These are phyloP conservation scores for Eudyptes chrysolophus DNA, from an alignment of 2,113 vertebrate species.

Conservation along the genomic window DNA sequence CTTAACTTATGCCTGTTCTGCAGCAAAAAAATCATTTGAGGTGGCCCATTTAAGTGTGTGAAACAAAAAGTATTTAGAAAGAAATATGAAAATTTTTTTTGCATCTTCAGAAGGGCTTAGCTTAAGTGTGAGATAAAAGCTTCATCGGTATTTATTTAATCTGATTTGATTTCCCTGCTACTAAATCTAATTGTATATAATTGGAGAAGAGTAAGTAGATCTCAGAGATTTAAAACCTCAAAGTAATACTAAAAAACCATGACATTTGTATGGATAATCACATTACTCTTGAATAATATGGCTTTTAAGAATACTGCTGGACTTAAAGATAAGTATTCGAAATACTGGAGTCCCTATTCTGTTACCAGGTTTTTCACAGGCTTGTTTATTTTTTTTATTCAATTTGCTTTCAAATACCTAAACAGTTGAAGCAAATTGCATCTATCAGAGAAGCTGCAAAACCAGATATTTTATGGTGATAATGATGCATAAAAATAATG, in stretches of 20 bases:
- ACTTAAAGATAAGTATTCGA: neutral
- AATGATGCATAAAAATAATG: neutral
- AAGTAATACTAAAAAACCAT: neutral
- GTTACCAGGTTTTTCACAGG: neutral
- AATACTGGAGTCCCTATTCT: neutral
- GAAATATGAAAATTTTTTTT: neutral
- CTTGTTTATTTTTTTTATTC: neutral
- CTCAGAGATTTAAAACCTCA: neutral
- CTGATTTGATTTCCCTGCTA: neutral
- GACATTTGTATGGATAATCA: neutral
- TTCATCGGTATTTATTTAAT: neutral
- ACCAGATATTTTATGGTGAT: neutral
- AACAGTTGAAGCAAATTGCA: neutral
- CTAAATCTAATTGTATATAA: neutral
- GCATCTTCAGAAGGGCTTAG: neutral
- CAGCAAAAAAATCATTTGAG: neutral
- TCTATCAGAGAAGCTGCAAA: neutral
- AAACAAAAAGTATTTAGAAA: neutral
- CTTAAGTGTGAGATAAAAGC: neutral
- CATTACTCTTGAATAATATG: neutral
- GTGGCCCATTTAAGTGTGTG: neutral
- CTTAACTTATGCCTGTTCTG: neutral
- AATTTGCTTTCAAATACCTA: neutral
- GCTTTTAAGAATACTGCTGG: neutral
- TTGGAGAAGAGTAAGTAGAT: neutral